Base-by-base conservation (phyloP, 2,113 vertebrate genomes). In the Sinocyclocheilus maitianheensis region DNA sequence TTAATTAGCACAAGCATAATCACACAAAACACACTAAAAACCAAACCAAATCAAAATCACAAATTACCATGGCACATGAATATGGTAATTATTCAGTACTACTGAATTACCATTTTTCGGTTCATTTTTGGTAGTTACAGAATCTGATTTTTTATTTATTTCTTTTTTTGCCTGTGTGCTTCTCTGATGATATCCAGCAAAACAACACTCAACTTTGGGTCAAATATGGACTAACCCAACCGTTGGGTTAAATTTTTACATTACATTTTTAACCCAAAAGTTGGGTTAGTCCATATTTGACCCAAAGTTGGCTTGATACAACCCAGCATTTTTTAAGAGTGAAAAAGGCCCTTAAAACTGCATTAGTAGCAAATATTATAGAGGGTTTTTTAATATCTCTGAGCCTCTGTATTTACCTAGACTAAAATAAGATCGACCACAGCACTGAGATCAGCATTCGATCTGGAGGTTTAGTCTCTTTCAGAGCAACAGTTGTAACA, bases 181-280 rank as follows among this genome's bases (percentile, higher is more conserved):
- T 90, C 26, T 46, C 78, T 84, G 81, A 82, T 90, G 91, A 91
- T 88, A 89, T 26, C 24, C 37, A 1, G 51, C 34, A 34, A 30
- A 81, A 84, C 34, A 30, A 30, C 30, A 30, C 30, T 30, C 30
- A 30, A 30, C 30, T 30, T 30, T 30, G 30, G 30, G 30, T 30
- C 30, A 30, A 30, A 30, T 30, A 30, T 30, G 30, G 30, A 30
- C 30, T 30, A 30, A 30, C 30, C 30, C 30, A 30, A 30, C 1
- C 30, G 30, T 2, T 30, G 30, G 30, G 30, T 30, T 30, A 30
- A 26, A 26, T 26, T 26, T 26, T 26, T 26, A 26, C 26, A 26
- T 26, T 26, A 26, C 26, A 26, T 26, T 26, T 26, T 26, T 30
- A 30, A 30, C 30, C 30, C 30, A 30, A 30, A 2, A 2, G 30